A percentile compares a stretch with the other conserved stretches of the same genome.
Conservation (phyloP, 2,888 invertebrate species). For the Allacma fusca region DNA sequence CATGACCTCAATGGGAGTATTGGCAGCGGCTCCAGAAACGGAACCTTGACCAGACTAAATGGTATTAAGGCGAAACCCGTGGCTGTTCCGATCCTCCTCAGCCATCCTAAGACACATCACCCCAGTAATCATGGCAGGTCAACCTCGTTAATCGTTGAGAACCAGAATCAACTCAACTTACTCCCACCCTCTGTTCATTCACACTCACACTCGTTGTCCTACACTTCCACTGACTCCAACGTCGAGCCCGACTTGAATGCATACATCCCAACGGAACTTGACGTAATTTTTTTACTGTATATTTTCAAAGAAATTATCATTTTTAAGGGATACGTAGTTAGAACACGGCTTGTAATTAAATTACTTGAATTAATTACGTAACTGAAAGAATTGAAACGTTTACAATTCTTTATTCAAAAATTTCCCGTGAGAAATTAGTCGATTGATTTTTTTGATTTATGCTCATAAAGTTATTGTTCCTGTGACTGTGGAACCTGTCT, state of each 20-base stretch:
- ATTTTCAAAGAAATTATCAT: too few relatives aligned
- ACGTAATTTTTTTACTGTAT: not conserved
- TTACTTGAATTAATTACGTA: too few relatives aligned
- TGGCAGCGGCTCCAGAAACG: slow-evolving; percentile 36
- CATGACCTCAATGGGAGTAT: slow-evolving; percentile 39
- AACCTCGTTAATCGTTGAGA: slow-evolving; percentile 51
- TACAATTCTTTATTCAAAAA: too few relatives aligned
- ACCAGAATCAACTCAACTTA: slow-evolving; percentile 39
- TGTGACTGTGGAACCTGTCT: too few relatives aligned
- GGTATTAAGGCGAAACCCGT: slow-evolving; percentile 51
- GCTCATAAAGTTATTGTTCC: too few relatives aligned
- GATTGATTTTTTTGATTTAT: too few relatives aligned
- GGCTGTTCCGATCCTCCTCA: slow-evolving; percentile 44
- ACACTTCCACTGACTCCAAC: slow-evolving; percentile 51
- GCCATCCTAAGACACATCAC: slow-evolving; percentile 22
- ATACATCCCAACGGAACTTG: slow-evolving; percentile 47
- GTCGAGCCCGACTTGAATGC: slow-evolving; percentile 44
- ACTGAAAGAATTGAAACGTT: too few relatives aligned
- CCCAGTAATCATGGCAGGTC: slow-evolving; percentile 37
- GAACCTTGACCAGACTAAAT: slow-evolving; percentile 43
- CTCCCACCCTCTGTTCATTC: slow-evolving; percentile 36
- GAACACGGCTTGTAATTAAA: too few relatives aligned
- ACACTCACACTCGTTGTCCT: slow-evolving; percentile 52
- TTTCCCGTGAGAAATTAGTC: too few relatives aligned
- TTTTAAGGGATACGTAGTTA: too few relatives aligned